phyloP scores from a whole-genome alignment of 2,888 invertebrate species.

The Lithophane leautieri region DNA sequence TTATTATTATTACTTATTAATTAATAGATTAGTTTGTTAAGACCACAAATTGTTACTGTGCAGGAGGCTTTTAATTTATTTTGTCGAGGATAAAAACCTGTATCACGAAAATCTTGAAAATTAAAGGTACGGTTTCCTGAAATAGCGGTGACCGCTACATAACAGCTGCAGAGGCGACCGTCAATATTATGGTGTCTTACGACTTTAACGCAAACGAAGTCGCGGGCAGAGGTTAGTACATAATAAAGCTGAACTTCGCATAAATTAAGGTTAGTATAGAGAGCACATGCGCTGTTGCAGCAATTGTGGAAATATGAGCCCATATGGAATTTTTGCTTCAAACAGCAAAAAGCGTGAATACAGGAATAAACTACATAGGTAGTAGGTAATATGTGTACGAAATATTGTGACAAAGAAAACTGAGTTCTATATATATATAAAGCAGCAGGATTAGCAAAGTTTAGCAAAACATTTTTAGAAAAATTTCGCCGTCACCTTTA shows the following conservation, averaged over 20 bases:
- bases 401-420: background rate
- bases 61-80: background rate
- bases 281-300: conserved; percentile 1
- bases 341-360: background rate
- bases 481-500: no score
- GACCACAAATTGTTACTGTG: background rate
- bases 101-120: background rate
- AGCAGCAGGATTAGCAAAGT: background rate
- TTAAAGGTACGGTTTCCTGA: background rate
- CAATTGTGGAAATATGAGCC: conserved; percentile 13
- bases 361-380: background rate
- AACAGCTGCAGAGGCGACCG: background rate
- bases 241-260: background rate
- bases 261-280: background rate
- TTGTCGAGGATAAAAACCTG: background rate
- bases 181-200: background rate
- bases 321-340: background rate
- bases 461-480: background rate
- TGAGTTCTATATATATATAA: no score
- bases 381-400: background rate
- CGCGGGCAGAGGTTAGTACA: background rate
- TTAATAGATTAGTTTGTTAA: background rate
- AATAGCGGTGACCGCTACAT: background rate
- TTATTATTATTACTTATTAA: background rate
- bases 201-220: background rate